Base-by-base conservation (phyloP, 2,113 vertebrate species). In the Heliornis fulica region DNA sequence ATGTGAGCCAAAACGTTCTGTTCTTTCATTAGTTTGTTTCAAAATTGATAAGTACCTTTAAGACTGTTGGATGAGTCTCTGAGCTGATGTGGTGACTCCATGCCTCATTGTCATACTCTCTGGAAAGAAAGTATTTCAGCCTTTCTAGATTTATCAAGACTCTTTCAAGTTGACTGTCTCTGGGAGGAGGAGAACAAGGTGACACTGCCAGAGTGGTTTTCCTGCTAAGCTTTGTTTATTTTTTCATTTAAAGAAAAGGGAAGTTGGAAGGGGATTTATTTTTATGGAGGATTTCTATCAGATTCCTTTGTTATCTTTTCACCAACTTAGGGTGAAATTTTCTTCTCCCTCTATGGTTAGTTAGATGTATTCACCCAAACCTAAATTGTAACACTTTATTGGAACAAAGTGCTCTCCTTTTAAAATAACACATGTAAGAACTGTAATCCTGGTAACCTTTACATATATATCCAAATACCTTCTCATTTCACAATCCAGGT, bases 1-100 rank as follows among this genome's bases (percentile, higher is more conserved):
- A 99, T 99, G 99, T 99, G 97, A 98, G 98, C 97, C 86, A 94
- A 94, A 89, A 57, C 3, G 70, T 95, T 95, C 53, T 70, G 3
- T 95, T 86, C 50, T 94, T 94, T 89, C 63, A 51, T 94, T 13
- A 48, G 94, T 84, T 76, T 74, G 29, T 90, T 94, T 84, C 83
- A 26, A 57, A 72, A 15, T 1, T 57, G 46, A 17, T 64, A 20
- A 68, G 70, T 46, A 66, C 16, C 87, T 3, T 57, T 20, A 46
- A 91, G 65, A 40, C 31, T 32, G 83, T 48, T 48, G 80, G 64
- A 26, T 75, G 56, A 31, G 77, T 29, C 25, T 84, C 87, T 85
- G 85, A 83, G 87, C 28, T 75, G 84, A 34, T 85, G 51, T 38
- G 40, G 29, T 74, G 72, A 74, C 71, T 83, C 18, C 16, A 1